Evolutionary conservation across 2,113 vertebrate genomes (phyloP).

Genomic region (Solea solea): DNA sequence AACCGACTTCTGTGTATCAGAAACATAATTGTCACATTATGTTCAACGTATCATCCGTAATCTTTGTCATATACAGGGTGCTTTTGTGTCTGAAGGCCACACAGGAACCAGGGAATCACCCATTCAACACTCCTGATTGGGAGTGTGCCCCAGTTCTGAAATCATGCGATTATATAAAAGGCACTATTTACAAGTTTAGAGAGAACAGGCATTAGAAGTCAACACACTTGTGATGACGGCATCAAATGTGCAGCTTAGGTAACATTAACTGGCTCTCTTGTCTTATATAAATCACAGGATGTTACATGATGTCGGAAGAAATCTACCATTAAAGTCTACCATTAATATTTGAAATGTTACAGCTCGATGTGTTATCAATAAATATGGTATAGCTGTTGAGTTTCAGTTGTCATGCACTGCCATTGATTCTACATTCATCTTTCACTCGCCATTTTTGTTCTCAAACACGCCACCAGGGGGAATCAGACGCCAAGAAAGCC

Average conservation of each 20-base stretch:
- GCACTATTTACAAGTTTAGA: constrained; percentile 28
- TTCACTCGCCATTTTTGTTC: neutral
- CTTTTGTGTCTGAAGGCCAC: too few relatives aligned
- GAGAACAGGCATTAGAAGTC: constrained; percentile 30
- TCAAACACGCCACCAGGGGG: constrained; percentile 68
- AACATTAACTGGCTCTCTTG: constrained; percentile 32
- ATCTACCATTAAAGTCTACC: too few relatives aligned
- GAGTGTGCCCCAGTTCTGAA: constrained; percentile 55
- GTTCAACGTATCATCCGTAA: too few relatives aligned
- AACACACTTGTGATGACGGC: constrained; percentile 25
- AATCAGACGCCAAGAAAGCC: constrained; percentile 52
- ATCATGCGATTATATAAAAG: constrained; percentile 62
- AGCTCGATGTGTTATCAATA: neutral
- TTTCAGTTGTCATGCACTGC: neutral
- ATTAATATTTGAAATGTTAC: neutral
- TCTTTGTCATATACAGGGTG: too few relatives aligned
- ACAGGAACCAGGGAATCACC: too few relatives aligned
- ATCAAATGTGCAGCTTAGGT: constrained; percentile 38
- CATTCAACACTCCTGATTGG: constrained; percentile 22
- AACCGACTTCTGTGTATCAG: neutral
- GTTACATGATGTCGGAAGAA: constrained; percentile 14
- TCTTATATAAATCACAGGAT: constrained; percentile 13
- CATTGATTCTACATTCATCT: neutral
- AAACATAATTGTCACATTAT: too few relatives aligned
- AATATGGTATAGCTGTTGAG: neutral